Conservation (phyloP, 1,140 invertebrate genomes). For the Brachionus paranguensis region DNA sequence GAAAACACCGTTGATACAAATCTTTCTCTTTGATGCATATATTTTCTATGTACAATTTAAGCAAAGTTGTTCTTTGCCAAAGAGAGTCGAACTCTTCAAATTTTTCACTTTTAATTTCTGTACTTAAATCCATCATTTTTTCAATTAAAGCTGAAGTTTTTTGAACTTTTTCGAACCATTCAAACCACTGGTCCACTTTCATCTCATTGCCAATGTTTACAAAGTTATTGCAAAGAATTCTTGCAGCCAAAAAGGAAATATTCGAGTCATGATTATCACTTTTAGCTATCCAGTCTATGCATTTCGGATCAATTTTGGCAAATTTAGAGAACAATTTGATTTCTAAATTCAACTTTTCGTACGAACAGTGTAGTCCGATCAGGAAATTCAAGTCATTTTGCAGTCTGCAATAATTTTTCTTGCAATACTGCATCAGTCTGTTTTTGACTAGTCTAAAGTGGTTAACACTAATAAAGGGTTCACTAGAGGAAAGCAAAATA, state of each 20-base stretch:
- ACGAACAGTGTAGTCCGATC: background rate
- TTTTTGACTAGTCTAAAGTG: slow-evolving; percentile 1
- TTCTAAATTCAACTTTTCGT: background rate
- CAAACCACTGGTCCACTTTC: background rate
- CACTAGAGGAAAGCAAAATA: background rate
- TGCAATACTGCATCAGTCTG: background rate
- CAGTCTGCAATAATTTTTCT: background rate
- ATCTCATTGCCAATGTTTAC: background rate
- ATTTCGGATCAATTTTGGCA: background rate
- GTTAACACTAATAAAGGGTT: background rate
- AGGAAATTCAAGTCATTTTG: background rate
- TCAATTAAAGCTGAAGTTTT: background rate
- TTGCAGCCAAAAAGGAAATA: background rate
- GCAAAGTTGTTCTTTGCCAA: background rate
- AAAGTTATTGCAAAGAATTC: background rate
- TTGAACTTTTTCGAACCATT: slow-evolving; percentile 12
- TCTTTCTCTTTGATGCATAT: background rate
- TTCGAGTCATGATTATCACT: slow-evolving; percentile 4
- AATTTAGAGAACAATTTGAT: slow-evolving; percentile 4
- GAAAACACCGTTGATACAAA: background rate
- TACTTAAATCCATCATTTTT: background rate
- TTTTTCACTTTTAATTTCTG: background rate
- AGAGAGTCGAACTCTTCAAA: slow-evolving; percentile 2
- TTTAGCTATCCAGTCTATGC: background rate
- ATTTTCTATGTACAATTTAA: slow-evolving; percentile 21